A percentile compares a stretch with the other conserved stretches of the same genome.
Conservation (phyloP, 2,888 invertebrate species). For the Papilio demoleus region DNA sequence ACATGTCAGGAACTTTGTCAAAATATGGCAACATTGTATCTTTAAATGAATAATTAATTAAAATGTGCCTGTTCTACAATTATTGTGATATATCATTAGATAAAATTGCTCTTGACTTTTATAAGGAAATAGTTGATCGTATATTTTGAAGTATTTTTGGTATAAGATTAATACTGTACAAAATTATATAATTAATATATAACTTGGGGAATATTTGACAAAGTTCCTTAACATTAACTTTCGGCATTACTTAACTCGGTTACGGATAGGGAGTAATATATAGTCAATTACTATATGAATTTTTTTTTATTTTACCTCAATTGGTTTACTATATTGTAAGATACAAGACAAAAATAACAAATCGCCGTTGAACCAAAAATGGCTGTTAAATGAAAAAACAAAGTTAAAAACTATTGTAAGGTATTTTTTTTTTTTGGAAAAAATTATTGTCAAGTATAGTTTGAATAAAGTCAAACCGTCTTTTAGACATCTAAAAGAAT, state of each 20-base stretch:
- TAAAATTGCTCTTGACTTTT: not conserved
- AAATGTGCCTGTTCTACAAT: constrained; percentile 30
- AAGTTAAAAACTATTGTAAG: too few species aligned
- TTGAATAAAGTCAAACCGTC: constrained; percentile 21
- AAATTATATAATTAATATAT: too few species aligned
- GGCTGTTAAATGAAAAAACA: not conserved
- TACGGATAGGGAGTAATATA: constrained; percentile 38
- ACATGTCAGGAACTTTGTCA: constrained; percentile 38
- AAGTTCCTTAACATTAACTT: constrained; percentile 37
- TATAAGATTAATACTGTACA: too few species aligned
- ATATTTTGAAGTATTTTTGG: constrained; percentile 5
- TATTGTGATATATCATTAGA: constrained; percentile 23
- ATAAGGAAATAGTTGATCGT: constrained; percentile 1
- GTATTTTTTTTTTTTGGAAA: not conserved
- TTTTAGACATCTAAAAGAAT: constrained; percentile 33
- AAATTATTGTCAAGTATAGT: not conserved
- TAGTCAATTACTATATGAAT: constrained; percentile 29
- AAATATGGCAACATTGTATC: constrained; percentile 2
- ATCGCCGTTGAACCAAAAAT: not conserved
- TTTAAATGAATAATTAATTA: not conserved
- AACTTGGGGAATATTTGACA: constrained; percentile 33
- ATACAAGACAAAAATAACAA: not conserved
- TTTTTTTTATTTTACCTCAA: not conserved
- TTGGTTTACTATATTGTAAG: too few species aligned
- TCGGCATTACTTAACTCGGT: constrained; percentile 29